Conservation (phyloP, 2,888 invertebrate genomes). For the Gandaritis pyraliata region DNA sequence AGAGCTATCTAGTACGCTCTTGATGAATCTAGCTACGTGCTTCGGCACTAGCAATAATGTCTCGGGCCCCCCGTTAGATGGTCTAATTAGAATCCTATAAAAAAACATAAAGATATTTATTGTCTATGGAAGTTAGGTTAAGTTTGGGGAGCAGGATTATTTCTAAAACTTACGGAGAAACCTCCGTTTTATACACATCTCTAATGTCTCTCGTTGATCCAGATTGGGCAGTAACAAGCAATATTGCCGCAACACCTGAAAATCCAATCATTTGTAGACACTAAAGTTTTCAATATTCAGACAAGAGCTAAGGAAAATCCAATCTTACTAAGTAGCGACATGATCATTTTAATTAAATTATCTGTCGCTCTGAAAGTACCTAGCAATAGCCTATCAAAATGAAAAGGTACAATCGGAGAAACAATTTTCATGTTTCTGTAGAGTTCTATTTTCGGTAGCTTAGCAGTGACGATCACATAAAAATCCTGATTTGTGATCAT, state of each 20-base stretch:
- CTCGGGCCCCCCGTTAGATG: no score
- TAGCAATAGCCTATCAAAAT: slow-evolving; percentile 41
- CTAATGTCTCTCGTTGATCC: not conserved
- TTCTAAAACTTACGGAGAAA: slow-evolving; percentile 18
- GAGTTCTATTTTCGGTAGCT: no score
- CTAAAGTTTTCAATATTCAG: slow-evolving; percentile 13
- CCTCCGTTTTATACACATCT: not conserved
- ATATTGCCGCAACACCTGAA: slow-evolving; percentile 7
- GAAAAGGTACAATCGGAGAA: slow-evolving; percentile 18
- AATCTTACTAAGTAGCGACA: slow-evolving; percentile 29
- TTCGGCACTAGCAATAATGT: no score
- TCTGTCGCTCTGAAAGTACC: slow-evolving; percentile 18
- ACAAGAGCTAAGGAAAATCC: slow-evolving; percentile 10
- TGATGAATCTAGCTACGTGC: no score
- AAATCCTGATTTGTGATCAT: no score
- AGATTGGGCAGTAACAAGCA: not conserved
- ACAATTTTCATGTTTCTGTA: no score
- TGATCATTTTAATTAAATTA: slow-evolving; percentile 30
- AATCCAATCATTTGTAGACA: slow-evolving; percentile 6
- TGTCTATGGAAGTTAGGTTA: no score
- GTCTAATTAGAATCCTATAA: no score
- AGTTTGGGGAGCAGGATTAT: no score
- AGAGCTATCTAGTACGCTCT: no score
- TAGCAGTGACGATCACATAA: no score
- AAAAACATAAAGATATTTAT: no score